Percentiles rank a stretch among this genome's conserved stretches.
Conservation (phyloP, 2,113 vertebrate species). For the Eurypyga helias region DNA sequence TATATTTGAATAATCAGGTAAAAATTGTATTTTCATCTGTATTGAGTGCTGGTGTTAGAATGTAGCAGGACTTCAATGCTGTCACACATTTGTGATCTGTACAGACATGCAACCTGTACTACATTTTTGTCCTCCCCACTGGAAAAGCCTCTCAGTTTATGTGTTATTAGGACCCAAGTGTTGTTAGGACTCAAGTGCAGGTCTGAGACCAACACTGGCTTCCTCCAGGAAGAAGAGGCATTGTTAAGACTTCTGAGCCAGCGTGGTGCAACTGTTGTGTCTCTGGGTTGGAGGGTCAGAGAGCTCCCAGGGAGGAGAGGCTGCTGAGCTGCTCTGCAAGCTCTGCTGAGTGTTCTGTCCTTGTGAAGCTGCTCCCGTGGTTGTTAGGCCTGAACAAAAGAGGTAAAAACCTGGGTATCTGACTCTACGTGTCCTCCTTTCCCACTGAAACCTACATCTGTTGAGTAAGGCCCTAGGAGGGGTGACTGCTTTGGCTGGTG, state of each 20-base stretch:
- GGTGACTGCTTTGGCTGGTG: background rate
- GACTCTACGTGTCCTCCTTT: background rate
- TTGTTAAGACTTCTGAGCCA: background rate
- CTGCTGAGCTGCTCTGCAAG: background rate
- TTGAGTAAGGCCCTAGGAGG: background rate
- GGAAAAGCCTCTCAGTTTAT: background rate
- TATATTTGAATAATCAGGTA: constrained; percentile 13
- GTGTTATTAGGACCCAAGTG: background rate
- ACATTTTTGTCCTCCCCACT: background rate
- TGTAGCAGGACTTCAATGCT: background rate
- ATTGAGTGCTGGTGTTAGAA: background rate
- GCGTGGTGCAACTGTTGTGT: background rate
- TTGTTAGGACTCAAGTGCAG: background rate
- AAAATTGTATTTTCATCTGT: constrained; percentile 24
- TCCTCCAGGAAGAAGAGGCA: background rate
- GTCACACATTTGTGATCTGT: background rate
- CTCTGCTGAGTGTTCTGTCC: background rate
- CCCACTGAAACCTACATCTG: background rate
- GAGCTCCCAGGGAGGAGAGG: background rate
- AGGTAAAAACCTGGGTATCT: background rate
- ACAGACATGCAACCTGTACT: background rate
- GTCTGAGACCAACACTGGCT: background rate
- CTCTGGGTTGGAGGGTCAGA: background rate
- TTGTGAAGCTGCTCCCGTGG: background rate
- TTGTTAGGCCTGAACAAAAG: background rate